Percentiles rank a stretch among this genome's conserved stretches.
phyloP scores from a whole-genome alignment of 2,888 invertebrate species.

The Melipona bicolor region DNA sequence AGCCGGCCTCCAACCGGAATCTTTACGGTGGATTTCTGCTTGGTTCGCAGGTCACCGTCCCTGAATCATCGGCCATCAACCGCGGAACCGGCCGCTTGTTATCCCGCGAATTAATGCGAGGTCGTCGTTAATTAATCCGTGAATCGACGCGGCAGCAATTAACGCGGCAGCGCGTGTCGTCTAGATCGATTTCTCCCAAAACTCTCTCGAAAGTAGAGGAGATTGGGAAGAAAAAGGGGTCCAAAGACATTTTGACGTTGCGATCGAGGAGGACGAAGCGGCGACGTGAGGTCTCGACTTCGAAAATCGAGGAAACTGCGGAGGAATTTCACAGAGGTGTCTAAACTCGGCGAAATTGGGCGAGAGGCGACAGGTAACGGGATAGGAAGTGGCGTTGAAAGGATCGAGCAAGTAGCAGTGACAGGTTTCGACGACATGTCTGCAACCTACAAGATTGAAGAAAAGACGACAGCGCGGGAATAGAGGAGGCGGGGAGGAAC shows the following conservation, averaged over 20 bases:
- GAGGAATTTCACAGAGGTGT: constrained; percentile 7
- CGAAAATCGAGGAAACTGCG: background rate
- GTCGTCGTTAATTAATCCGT: constrained; percentile 51
- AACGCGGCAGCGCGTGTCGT: constrained; percentile 10
- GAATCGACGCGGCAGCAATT: constrained; percentile 31
- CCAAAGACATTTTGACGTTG: background rate
- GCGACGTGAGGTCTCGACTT: background rate
- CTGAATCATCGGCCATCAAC: background rate
- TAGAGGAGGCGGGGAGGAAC: background rate
- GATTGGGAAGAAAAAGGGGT: too few relatives aligned
- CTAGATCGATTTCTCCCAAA: constrained; percentile 8
- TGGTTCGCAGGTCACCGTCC: background rate
- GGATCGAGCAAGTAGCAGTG: background rate
- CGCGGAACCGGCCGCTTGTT: constrained; percentile 19
- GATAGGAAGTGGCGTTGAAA: background rate
- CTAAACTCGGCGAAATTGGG: background rate
- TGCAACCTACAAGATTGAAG: background rate
- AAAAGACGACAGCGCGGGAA: background rate
- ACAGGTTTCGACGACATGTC: background rate
- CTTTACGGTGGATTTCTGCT: background rate
- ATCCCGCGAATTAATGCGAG: constrained; percentile 45
- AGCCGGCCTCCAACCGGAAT: background rate
- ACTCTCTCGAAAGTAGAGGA: too few relatives aligned
- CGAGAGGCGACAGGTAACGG: background rate
- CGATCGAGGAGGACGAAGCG: background rate